Evolutionary conservation across 1,140 invertebrate species (phyloP).

Genomic region (Aporrectodea caliginosa): DNA sequence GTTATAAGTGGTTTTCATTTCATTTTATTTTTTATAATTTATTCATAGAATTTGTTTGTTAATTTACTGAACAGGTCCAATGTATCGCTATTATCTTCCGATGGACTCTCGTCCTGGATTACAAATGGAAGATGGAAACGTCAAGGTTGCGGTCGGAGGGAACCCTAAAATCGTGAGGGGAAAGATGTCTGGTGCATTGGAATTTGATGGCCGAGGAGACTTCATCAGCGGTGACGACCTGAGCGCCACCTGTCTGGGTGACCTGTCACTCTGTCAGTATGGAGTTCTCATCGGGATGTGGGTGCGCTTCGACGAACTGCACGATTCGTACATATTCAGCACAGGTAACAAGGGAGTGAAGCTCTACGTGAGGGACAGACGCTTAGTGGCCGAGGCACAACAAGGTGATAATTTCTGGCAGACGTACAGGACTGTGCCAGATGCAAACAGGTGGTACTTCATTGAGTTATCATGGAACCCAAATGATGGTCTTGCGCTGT

Average conservation of each 20-base stretch:
- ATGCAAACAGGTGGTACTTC: conserved; percentile 45
- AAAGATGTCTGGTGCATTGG: conserved; percentile 41
- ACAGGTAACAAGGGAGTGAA: conserved; percentile 38
- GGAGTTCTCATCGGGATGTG: conserved; percentile 48
- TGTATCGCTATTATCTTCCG: not conserved
- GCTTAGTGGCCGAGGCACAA: conserved; percentile 40
- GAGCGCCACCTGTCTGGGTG: conserved; percentile 42
- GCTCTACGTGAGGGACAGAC: conserved; percentile 38
- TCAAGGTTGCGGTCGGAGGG: conserved; percentile 26
- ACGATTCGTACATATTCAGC: conserved; percentile 35
- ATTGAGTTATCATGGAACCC: conserved; percentile 52
- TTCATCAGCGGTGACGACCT: conserved; percentile 44
- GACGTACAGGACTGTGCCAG: conserved; percentile 4
- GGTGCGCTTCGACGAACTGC: conserved; percentile 37
- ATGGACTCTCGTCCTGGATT: not conserved
- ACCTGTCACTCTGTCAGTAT: conserved; percentile 41
- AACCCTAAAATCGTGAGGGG: conserved; percentile 37
- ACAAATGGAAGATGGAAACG: not conserved
- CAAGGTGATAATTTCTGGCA: conserved; percentile 19
- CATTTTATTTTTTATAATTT: too few relatives aligned
- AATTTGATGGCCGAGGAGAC: conserved; percentile 37
- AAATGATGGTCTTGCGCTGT: conserved; percentile 45
- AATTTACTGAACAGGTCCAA: not conserved
- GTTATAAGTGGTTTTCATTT: too few relatives aligned
- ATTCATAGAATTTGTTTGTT: too few relatives aligned